Conservation (phyloP, 2,888 invertebrate genomes). For the Ormyrus labotus region DNA sequence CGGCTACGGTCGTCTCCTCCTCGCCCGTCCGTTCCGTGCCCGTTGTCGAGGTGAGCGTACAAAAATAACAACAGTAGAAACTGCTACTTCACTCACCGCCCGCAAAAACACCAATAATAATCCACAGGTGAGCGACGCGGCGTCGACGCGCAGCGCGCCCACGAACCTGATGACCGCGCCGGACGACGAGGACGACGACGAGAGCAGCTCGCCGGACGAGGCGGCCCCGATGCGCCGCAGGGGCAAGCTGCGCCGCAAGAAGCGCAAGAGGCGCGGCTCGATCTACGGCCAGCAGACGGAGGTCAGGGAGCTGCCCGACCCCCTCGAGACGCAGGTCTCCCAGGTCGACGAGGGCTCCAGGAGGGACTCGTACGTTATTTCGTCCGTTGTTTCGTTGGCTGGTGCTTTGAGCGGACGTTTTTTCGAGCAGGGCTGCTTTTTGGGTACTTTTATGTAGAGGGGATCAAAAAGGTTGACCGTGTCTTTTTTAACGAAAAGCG, state of each 20-base stretch:
- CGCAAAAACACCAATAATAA: not conserved
- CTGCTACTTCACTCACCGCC: not conserved
- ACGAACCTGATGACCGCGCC: not conserved
- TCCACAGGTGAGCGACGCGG: slow-evolving; percentile 34
- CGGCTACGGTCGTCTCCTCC: not conserved
- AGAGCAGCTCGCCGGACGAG: slow-evolving; percentile 56
- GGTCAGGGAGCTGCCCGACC: slow-evolving; percentile 79
- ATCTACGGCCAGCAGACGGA: slow-evolving; percentile 73
- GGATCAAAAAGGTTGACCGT: too few relatives aligned
- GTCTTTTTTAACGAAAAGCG: too few relatives aligned
- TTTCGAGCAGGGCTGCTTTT: too few relatives aligned
- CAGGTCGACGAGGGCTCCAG: slow-evolving; percentile 76
- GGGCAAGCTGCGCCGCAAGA: slow-evolving; percentile 67
- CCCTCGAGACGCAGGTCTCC: slow-evolving; percentile 80
- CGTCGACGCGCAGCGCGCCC: slow-evolving; percentile 44
- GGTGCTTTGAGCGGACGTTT: too few relatives aligned
- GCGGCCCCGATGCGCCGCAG: slow-evolving; percentile 63
- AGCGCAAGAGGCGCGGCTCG: slow-evolving; percentile 71
- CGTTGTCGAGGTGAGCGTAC: slow-evolving; percentile 17
- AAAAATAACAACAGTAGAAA: too few relatives aligned
- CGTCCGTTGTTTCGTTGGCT: too few relatives aligned
- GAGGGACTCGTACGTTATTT: slow-evolving; percentile 63
- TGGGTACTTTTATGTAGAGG: too few relatives aligned
- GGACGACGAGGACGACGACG: not conserved
- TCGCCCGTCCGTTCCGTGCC: slow-evolving; percentile 32